Base-by-base conservation (phyloP, 2,888 invertebrate genomes). In the Loripinus fragilis region DNA sequence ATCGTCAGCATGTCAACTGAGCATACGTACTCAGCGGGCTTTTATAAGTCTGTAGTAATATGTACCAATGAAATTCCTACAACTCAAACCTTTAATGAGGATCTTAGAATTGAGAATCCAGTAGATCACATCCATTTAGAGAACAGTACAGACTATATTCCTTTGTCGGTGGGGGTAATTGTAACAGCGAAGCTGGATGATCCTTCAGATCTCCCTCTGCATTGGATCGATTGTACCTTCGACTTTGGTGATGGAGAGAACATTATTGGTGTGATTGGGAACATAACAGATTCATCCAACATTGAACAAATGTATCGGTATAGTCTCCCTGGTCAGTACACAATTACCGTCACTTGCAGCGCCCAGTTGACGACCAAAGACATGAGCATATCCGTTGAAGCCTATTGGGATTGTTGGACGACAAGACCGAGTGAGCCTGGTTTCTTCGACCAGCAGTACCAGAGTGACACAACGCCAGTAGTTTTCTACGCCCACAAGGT, bases 381-480 rank as follows among this genome's bases (percentile, higher is more conserved):
- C 10, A 23, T 67, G 30, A 55, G 65, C 20, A 1, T 60, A 3
- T 23, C 2, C 2, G 25, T 68, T 23, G 28, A 42, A 23, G 45
- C 69, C 42, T 68, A 60, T n/a, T 74, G 69, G 42, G 74, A 74
- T n/a, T 74, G 74, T n/a, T 74, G 74, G 74, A 38, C 5, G 12
- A 38, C 38, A 12, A 5, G 7, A 12, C 12, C 38, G 38, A 20
- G 55, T 15, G 25, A n/a, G 5, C 15, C 30, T 8, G 1, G 17
- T 20, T 74, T 60, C n/a, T 74, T 74, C 25, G 74, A 74, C 17
- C 20, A 30, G 17, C 48, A n/a, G n/a, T 52, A 60, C 12, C 35
- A 69, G 15, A 10, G 28, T 20, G 42, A 28, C 5, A 2, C 5
- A 3, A 33, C 60, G 28, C 68, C 69, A 17, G 20, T 33, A 20